Evolutionary conservation across 1,140 invertebrate genomes (phyloP), one percentile per base, ranked within the genome.

Genomic region (Triops longicaudatus): DNA sequence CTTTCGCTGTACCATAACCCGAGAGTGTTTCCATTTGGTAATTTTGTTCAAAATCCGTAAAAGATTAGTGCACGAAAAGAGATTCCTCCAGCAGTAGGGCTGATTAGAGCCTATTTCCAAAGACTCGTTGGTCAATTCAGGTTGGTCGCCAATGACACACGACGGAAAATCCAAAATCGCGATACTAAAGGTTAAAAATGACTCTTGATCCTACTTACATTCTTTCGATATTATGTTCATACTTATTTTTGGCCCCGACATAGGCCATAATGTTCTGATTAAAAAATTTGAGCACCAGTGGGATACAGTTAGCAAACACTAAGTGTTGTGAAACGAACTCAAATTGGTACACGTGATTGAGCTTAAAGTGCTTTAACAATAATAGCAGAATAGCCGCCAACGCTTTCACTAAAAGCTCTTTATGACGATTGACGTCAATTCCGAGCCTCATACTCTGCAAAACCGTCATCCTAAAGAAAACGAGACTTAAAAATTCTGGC

Each of bases 341-440:
- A 87, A 99, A 99, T 85, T 99, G 95, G 85, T 99, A 99, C 14
- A 99, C 88, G 84, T 99, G 98, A 86, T 98, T 99, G n/a, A 99
- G 87, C 87, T 99, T 99, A 80, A 99, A 97, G 86, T 99, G 97
- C 85, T 99, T 99, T 72, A 99, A 85, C 44, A 99, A 87, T 11
- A 99, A 85, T 73, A 99, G 84, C 72, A 99, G 86, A 78, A 98
- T 95, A 4, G 93, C 96, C 50, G 97, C 98, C 0, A 99, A 94
- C 12, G 97, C 93, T 87, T 99, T 99, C 0, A 99, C 96, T 79
- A 99, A 96, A 63, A 99, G 97, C 88, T 99, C 97, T 83, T 99
- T 99, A 83, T 99, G 98, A 42, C 98, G 88, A 83, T 98, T 98
- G 6, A 99, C 94, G 87, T 99, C 98, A 80, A 98, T 94, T 28